These are phyloP conservation scores for Macrobrachium nipponense DNA, from an alignment of 1,140 invertebrate species.

Conservation along the genomic window DNA sequence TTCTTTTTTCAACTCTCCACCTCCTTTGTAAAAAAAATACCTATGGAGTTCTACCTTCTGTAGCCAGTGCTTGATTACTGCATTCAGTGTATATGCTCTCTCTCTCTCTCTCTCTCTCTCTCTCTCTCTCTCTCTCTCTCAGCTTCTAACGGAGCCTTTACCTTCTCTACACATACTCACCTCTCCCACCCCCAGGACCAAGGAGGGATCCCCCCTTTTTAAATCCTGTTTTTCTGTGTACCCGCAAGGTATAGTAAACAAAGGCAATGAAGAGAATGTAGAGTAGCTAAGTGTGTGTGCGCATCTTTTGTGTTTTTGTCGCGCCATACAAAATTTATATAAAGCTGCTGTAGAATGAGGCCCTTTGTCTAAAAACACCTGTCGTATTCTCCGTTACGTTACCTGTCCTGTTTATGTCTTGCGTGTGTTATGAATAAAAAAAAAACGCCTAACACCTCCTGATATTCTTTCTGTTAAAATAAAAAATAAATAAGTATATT, in stretches of 20 bases:
- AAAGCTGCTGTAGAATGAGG: background rate
- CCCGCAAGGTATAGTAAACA: background rate
- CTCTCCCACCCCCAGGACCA: conserved; percentile 1
- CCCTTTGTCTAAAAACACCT: no score
- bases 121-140: conserved; percentile 7
- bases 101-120: conserved; percentile 17
- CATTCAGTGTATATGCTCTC: no score
- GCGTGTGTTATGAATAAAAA: no score
- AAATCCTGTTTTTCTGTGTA: background rate
- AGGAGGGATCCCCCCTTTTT: background rate
- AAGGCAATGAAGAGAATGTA: background rate
- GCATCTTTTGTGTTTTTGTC: background rate
- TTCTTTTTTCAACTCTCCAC: no score
- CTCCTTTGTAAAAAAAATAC: no score
- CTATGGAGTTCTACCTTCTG: no score
- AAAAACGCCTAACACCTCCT: no score
- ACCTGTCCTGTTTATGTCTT: no score
- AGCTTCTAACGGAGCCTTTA: background rate
- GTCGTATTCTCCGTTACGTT: no score
- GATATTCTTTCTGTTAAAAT: no score
- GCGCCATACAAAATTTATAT: background rate
- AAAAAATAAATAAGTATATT: no score
- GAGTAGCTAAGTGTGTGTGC: background rate
- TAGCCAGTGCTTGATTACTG: no score
- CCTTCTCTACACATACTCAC: background rate